These are phyloP conservation scores for Suncus etruscus DNA, from an alignment of 2,113 vertebrate genomes.

Conservation along the genomic window DNA sequence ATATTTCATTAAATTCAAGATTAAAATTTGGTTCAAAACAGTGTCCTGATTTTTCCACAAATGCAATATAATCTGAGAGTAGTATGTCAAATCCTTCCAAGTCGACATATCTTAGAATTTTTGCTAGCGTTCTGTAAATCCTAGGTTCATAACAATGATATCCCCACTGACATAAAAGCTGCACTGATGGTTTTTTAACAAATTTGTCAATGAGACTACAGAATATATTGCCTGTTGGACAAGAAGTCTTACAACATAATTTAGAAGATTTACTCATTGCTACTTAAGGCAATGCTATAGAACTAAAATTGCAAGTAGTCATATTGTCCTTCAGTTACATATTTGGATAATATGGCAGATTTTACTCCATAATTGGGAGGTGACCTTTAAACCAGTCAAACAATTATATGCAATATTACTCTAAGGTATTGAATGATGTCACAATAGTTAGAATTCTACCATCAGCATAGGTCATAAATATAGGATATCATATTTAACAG, in stretches of 20 bases:
- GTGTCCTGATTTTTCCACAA: conserved; percentile 80
- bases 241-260: conserved; percentile 71
- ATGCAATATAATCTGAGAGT: conserved; percentile 80
- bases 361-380: conserved; percentile 40
- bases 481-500: conserved; percentile 27
- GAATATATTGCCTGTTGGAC: conserved; percentile 78
- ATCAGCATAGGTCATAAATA: conserved; percentile 53
- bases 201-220: conserved; percentile 80
- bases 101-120: conserved; percentile 75
- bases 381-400: conserved; percentile 44
- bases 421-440: conserved; percentile 70
- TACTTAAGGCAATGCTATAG: conserved; percentile 56
- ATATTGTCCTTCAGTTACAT: conserved; percentile 67
- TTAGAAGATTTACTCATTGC: conserved; percentile 80
- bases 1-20: conserved; percentile 82
- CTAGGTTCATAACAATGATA: conserved; percentile 80
- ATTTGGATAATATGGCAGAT: conserved; percentile 49
- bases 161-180: conserved; percentile 78
- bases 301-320: conserved; percentile 29
- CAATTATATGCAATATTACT: conserved; percentile 12
- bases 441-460: conserved; percentile 72
- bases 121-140: conserved; percentile 79
- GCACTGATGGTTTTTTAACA: conserved; percentile 75
- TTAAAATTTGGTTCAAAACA: conserved; percentile 72
- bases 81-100: conserved; percentile 80